phyloP scores from a whole-genome alignment of 2,888 invertebrate genomes.

The Spatulosminthurus flaviceps region DNA sequence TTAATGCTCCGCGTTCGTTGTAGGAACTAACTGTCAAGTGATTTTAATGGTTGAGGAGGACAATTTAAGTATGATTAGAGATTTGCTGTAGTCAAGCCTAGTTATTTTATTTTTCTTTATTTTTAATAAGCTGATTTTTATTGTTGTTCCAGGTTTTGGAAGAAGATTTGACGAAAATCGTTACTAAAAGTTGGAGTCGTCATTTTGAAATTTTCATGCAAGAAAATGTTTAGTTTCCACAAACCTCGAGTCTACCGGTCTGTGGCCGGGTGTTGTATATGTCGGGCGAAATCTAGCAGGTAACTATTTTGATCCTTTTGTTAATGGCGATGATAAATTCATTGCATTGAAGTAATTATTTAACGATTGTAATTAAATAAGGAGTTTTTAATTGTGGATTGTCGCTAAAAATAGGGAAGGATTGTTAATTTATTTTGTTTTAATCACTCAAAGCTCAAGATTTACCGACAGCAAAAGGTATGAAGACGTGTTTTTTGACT shows the following conservation, averaged over 20 bases:
- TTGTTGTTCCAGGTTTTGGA: no score
- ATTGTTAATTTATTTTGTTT: slow-evolving; percentile 32
- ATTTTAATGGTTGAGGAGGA: no score
- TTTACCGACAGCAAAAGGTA: slow-evolving; percentile 86
- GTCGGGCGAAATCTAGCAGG: slow-evolving; percentile 86
- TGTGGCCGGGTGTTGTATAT: slow-evolving; percentile 84
- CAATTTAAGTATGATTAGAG: no score
- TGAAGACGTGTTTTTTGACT: slow-evolving; percentile 81
- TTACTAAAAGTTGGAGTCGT: background rate
- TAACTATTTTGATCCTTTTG: slow-evolving; percentile 67
- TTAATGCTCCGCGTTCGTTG: no score
- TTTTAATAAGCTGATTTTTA: no score
- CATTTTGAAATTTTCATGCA: background rate
- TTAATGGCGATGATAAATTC: background rate
- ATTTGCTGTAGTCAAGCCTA: background rate
- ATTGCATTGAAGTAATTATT: no score
- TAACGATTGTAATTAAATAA: no score
- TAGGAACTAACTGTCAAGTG: no score
- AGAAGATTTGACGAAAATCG: no score
- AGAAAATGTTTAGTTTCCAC: slow-evolving; percentile 84
- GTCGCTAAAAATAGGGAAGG: no score
- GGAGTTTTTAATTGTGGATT: no score
- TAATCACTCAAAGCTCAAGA: slow-evolving; percentile 72
- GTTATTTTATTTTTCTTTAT: no score
- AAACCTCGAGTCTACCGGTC: slow-evolving; percentile 86